Base-by-base conservation (phyloP, 1,140 invertebrate species). In the Leucophenga varia region DNA sequence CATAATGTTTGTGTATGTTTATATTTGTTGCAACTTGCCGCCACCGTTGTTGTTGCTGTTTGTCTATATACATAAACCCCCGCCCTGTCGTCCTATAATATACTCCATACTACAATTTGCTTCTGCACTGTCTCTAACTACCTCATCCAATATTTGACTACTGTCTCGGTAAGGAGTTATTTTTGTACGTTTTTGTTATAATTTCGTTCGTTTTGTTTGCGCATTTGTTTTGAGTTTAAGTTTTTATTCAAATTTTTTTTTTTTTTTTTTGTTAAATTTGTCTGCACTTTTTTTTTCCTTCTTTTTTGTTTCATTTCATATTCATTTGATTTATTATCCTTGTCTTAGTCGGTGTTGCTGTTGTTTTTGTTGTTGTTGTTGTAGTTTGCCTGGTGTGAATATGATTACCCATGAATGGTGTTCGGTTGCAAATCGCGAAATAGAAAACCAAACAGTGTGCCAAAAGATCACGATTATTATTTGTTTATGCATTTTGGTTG, bases 241-340 rank as follows among this genome's bases (percentile, higher is more conserved):
- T 64, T 51, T 43, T 39, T 32, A 51, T 58, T 65, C 49, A 57
- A 64, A 55, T 55, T 54, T 57, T 46, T 25, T 25, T 5, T 5
- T 5, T 25, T 25, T 25, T 25, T 25, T 25, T 54, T 53, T 67
- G 56, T n/a, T n/a, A n/a, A 67, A 67, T 67, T 67, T 67, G 63
- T 67, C 63, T 63, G 61, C 63, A 65, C 52, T 61, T 59, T 53
- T n/a, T n/a, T n/a, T n/a, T n/a, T n/a, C n/a, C n/a, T n/a, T n/a
- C n/a, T n/a, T n/a, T n/a, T n/a, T n/a, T n/a, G n/a, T n/a, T n/a
- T n/a, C n/a, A n/a, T 38, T 54, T 49, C 30, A 35, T 41, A 37
- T 13, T 45, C 31, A 43, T 57, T 63, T 67, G 63, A 67, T 67
- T 67, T 67, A 67, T 67, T 59, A 53, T 52, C 56, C 63, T 67